Evolutionary conservation across 2,888 invertebrate species (phyloP), one percentile per base, ranked within the genome.

Genomic region (Steinernema hermaphroditum): DNA sequence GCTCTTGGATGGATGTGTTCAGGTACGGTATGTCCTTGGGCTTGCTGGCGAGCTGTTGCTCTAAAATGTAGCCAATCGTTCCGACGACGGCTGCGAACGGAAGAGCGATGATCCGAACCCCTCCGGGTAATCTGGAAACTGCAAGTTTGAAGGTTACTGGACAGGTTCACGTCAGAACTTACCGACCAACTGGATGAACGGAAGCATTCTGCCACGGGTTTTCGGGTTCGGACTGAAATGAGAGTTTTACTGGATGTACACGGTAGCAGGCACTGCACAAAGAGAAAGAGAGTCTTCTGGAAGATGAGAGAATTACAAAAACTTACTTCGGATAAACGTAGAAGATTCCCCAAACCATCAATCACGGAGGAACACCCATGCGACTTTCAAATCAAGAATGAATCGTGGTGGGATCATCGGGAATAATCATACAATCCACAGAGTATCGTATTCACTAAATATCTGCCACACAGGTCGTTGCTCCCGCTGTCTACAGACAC

Each of bases 21-120:
- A 75, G 32, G 49, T 75, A 75, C 19, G 75, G 75, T 1, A 75
- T 75, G 68, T 69, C 44, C 50, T 75, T 68, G n/a, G 43, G 46
- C 8, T 50, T 32, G 4, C 37, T 24, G 27, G n/a, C n/a, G n/a
- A 41, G 44, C 9, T 44, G 16, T 6, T 50, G 19, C 54, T 75
- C 75, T 14, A 70, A 24, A 29, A 68, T 76, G 22, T 43, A 49
- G 43, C 75, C 70, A 34, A 72, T 69, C 4, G 72, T 72, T 32
- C 72, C 72, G 49, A 72, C 69, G 37, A 72, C 19, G 9, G 62
- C 50, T n/a, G 74, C 70, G 32, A 75, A 24, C 16, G 75, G 74
- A n/a, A 75, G 54, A 6, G 74, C 50, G n/a, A 74, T 19, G 43
- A 37, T 27, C 14, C 41, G 19, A 16, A 6, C 69, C 29, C 24